A percentile compares a stretch with the other conserved stretches of the same genome.
Evolutionary conservation across 1,140 invertebrate genomes (phyloP).

Genomic region (Euura lappo): DNA sequence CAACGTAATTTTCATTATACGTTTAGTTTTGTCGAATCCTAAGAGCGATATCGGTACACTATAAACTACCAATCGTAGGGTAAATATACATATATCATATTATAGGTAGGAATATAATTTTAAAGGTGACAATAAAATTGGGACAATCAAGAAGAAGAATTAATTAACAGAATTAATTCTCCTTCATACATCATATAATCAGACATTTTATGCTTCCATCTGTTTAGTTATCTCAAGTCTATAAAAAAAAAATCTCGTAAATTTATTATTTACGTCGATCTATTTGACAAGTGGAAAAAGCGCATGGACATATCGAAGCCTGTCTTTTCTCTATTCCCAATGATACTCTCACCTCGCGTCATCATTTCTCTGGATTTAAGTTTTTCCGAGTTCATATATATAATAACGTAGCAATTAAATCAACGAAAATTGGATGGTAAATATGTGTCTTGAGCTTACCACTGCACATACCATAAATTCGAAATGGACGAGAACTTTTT

Average conservation of each 20-base stretch:
- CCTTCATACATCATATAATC: too few relatives aligned
- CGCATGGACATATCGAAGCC: background rate
- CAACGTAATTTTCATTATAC: background rate
- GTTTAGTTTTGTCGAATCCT: background rate
- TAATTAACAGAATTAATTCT: too few relatives aligned
- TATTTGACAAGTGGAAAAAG: too few relatives aligned
- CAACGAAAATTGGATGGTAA: background rate
- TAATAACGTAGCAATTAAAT: too few relatives aligned
- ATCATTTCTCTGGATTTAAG: background rate
- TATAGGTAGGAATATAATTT: background rate
- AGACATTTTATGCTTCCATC: too few relatives aligned
- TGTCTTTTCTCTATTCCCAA: background rate
- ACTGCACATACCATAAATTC: background rate
- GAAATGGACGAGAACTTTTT: background rate
- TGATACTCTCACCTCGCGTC: background rate
- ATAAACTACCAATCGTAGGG: background rate
- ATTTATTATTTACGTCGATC: too few relatives aligned
- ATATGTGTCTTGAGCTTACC: background rate
- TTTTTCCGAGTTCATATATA: too few relatives aligned
- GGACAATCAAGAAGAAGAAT: background rate
- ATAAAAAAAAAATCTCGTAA: too few relatives aligned
- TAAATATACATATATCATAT: too few relatives aligned
- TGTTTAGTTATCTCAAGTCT: too few relatives aligned
- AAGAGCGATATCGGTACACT: background rate
- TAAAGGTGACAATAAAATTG: conserved; percentile 1